Evolutionary conservation across 1,140 invertebrate genomes (phyloP).

Genomic region (Odontomachus brunneus): DNA sequence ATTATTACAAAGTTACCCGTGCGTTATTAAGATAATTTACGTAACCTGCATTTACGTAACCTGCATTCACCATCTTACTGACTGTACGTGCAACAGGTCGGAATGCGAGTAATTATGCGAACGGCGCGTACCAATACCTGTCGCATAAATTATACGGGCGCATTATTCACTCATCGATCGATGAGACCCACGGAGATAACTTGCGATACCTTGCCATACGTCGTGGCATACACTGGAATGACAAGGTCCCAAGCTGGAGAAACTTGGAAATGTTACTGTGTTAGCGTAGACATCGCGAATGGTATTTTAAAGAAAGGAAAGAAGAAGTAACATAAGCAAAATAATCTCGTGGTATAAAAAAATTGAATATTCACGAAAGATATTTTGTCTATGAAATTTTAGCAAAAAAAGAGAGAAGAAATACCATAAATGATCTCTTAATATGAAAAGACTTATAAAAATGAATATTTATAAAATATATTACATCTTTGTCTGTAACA

Average conservation of each 20-base stretch:
- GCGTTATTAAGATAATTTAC: conserved; percentile 37
- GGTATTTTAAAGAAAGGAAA: conserved; percentile 6
- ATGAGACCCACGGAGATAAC: conserved; percentile 24
- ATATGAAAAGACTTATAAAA: no score
- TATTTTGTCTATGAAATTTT: no score
- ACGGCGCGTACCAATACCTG: conserved; percentile 43
- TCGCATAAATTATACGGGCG: conserved; percentile 53
- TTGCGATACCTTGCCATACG: not conserved
- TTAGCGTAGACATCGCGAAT: not conserved
- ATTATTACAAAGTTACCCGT: conserved; percentile 34
- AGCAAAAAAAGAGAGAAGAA: no score
- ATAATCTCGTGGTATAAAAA: no score
- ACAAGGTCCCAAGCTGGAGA: conserved; percentile 14
- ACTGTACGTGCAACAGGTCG: conserved; percentile 33
- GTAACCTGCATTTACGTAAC: conserved; percentile 38
- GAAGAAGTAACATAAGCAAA: not conserved
- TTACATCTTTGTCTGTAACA: no score
- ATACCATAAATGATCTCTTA: no score
- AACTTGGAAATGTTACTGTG: conserved; percentile 20
- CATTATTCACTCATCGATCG: conserved; percentile 57
- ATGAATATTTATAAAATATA: no score
- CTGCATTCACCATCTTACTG: not conserved
- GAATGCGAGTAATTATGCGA: conserved; percentile 70
- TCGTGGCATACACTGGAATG: not conserved
- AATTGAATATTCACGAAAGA: no score